Base-by-base conservation (phyloP, 2,888 invertebrate species). In the Campoplex capitator region DNA sequence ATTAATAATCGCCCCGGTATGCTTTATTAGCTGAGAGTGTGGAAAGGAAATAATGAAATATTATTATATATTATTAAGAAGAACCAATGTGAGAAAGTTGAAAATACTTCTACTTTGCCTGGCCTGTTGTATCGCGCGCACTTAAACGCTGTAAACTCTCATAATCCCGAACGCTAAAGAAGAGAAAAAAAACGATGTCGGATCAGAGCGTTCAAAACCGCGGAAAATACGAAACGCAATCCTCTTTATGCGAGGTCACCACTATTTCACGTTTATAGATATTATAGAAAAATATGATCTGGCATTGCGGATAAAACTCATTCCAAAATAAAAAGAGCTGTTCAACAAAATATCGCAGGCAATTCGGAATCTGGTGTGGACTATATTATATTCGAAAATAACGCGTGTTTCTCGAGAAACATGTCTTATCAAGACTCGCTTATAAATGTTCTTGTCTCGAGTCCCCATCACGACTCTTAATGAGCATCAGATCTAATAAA, bases 121-220 rank as follows among this genome's bases (percentile, higher is more conserved):
- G 62, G 62, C 16, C 32, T 32, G 6, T 16, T 32, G 62, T 62
- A 2, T 62, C 62, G 32, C 32, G 62, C 13, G 62, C 32, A 32
- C 7, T 13, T 32, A 16, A 62, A 32, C 62, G 2, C 32, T 32
- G 7, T 38, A 38, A 56, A 23, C n/a, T 74, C 56, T 38, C 18
- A 42, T 75, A 32, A 75, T 62, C 42, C 23, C n/a, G 38, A 13
- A 48, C 23, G 18, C 77, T 16, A 32, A 23, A 23, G 54, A 67
- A 16, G n/a, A 42, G 38, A 42, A 67, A 67, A 42, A 23, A 23
- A 23, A 23, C 42, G 67, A 67, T 32, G 32, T 62, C 16, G 42
- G 18, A 28, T 32, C 45, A 13, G 65, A 48, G 48, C 65, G 77
- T 65, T 51, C 51, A 51, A 68, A 68, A 77, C 32, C n/a, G 13